These are phyloP conservation scores for Syrmaticus mikado DNA, from an alignment of 2,113 vertebrate species.

Conservation along the genomic window DNA sequence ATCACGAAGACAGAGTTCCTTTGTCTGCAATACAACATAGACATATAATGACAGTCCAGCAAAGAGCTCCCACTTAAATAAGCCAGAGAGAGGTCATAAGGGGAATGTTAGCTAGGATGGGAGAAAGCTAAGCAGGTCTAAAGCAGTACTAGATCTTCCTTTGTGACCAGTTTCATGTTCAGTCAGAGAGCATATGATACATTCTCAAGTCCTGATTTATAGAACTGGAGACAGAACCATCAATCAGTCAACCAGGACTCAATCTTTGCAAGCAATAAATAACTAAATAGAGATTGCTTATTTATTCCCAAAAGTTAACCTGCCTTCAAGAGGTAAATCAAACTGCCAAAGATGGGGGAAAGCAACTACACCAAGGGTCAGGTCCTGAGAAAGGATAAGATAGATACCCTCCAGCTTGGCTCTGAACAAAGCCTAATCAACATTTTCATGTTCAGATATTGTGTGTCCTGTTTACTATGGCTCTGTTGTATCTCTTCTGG, in stretches of 20 bases:
- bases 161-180: accelerated
- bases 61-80: background rate
- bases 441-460: background rate
- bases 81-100: background rate
- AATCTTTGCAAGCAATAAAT: background rate
- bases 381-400: background rate
- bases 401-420: background rate
- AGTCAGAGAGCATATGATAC: background rate
- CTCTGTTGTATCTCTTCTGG: background rate
- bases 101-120: background rate
- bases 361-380: background rate
- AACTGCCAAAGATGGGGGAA: background rate
- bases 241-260: background rate
- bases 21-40: background rate
- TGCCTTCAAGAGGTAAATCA: background rate
- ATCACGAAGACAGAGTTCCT: background rate
- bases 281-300: background rate
- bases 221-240: background rate
- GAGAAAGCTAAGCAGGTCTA: background rate
- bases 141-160: background rate
- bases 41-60: background rate
- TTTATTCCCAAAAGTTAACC: background rate
- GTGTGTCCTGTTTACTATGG: background rate
- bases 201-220: background rate
- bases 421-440: background rate